These are phyloP conservation scores for Hemiscyllium ocellatum DNA, from an alignment of 2,113 vertebrate genomes.

Conservation along the genomic window DNA sequence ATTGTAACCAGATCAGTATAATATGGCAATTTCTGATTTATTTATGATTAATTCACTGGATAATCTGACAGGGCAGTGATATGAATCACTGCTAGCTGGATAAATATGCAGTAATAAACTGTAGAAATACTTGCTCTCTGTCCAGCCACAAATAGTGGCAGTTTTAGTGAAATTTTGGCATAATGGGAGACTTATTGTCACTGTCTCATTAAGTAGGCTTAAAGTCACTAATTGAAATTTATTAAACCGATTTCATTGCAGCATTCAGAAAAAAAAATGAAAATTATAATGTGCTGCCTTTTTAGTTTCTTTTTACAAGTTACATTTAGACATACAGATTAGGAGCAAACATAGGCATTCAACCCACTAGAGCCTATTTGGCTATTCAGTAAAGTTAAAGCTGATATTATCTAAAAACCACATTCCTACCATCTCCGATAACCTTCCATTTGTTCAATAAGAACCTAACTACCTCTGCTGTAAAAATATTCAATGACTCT, in stretches of 20 bases:
- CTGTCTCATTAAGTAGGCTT: not conserved
- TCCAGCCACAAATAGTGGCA: not conserved
- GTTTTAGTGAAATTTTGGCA: not conserved
- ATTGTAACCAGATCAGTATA: not conserved
- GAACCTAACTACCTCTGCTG: not conserved
- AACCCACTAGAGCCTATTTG: too few relatives aligned
- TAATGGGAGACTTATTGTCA: not conserved
- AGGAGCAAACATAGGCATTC: too few relatives aligned
- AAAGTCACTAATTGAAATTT: not conserved
- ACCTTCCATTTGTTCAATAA: too few relatives aligned
- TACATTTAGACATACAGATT: too few relatives aligned
- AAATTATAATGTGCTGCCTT: not conserved
- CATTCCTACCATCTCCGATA: too few relatives aligned
- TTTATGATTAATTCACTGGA: not conserved
- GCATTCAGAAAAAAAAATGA: too few relatives aligned
- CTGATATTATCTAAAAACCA: too few relatives aligned
- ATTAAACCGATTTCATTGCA: not conserved
- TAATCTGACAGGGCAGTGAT: not conserved
- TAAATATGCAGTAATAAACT: not conserved
- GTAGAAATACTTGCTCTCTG: not conserved
- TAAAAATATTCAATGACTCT: not conserved
- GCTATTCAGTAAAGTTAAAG: too few relatives aligned
- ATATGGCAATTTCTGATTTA: not conserved
- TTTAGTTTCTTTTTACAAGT: not conserved
- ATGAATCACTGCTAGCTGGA: not conserved